Percentiles rank a stretch among this genome's conserved stretches.
These are phyloP conservation scores for Denticeps clupeoides DNA, from an alignment of 2,797 vertebrate species.

Conservation along the genomic window DNA sequence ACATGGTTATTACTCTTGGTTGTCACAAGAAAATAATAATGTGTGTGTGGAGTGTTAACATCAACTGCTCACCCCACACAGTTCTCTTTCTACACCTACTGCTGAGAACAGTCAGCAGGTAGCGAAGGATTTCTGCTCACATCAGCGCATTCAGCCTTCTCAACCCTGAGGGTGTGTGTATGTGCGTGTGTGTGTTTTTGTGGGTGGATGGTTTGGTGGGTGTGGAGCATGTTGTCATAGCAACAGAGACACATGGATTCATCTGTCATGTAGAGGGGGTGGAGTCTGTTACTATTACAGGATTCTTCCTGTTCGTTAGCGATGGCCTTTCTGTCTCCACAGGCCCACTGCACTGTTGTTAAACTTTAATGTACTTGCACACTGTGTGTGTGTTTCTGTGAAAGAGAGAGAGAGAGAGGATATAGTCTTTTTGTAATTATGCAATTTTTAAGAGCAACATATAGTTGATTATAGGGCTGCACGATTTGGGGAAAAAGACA, in stretches of 20 bases:
- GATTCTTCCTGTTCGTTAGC: slow-evolving; percentile 45
- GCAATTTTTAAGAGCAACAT: not conserved
- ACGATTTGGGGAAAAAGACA: no score
- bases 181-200: not conserved
- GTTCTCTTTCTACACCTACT: not conserved
- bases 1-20: no score
- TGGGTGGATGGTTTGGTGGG: not conserved
- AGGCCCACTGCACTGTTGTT: slow-evolving; percentile 16
- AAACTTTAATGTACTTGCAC: slow-evolving; percentile 14
- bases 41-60: not conserved
- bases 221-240: slow-evolving; percentile 10
- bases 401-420: not conserved
- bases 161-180: not conserved
- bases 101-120: slow-evolving; percentile 2
- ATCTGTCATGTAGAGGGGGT: slow-evolving; percentile 16
- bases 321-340: slow-evolving; percentile 46
- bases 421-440: not conserved
- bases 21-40: no score
- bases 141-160: slow-evolving; percentile 10
- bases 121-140: slow-evolving; percentile 9
- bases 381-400: slow-evolving; percentile 1
- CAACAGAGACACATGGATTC: slow-evolving; percentile 18
- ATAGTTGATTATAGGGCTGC: no score
- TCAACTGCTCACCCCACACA: not conserved
- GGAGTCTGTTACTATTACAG: slow-evolving; percentile 27